phyloP scores from a whole-genome alignment of 2,113 vertebrate genomes.

The Solea senegalensis region DNA sequence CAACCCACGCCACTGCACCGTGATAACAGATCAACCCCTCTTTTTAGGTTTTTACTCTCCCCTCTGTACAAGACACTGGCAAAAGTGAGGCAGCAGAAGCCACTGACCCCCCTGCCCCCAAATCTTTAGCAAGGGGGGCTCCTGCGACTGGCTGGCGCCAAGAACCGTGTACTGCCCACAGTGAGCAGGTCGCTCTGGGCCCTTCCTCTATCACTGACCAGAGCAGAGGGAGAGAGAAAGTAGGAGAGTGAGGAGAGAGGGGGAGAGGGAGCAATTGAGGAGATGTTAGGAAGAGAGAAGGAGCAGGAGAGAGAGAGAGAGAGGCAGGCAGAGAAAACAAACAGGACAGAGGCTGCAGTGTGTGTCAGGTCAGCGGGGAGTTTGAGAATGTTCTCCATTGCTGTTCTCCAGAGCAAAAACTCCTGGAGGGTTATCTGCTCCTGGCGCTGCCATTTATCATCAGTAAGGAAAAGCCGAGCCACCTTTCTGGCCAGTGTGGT shows the following conservation, averaged over 20 bases:
- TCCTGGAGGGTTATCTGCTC: constrained; percentile 97
- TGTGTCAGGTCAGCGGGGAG: constrained; percentile 95
- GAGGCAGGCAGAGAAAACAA: constrained; percentile 91
- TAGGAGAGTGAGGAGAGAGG: constrained; percentile 34
- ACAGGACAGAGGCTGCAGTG: constrained; percentile 98
- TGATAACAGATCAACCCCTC: constrained; percentile 86
- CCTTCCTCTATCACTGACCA: constrained; percentile 98
- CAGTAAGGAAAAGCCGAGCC: constrained; percentile 76
- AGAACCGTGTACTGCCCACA: constrained; percentile 93
- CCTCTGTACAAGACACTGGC: constrained; percentile 83
- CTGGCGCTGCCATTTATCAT: constrained; percentile 98
- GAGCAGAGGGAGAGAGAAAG: constrained; percentile 72
- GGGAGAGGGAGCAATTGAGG: constrained; percentile 80
- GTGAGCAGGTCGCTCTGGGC: constrained; percentile 90
- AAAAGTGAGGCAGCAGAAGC: constrained; percentile 61
- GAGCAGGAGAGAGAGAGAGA: constrained; percentile 73
- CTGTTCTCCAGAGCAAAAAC: constrained; percentile 87
- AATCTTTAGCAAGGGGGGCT: constrained; percentile 89
- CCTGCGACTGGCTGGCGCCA: constrained; percentile 97
- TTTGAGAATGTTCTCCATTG: constrained; percentile 96
- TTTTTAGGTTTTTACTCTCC: constrained; percentile 77
- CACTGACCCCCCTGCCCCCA: constrained; percentile 48
- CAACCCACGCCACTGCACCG: constrained; percentile 72
- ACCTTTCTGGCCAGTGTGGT: constrained; percentile 45
- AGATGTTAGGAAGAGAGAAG: constrained; percentile 87